Percentiles rank a stretch among this genome's conserved stretches.
These are phyloP conservation scores for Xyrichtys novacula DNA, from an alignment of 2,797 vertebrate species.

Conservation along the genomic window DNA sequence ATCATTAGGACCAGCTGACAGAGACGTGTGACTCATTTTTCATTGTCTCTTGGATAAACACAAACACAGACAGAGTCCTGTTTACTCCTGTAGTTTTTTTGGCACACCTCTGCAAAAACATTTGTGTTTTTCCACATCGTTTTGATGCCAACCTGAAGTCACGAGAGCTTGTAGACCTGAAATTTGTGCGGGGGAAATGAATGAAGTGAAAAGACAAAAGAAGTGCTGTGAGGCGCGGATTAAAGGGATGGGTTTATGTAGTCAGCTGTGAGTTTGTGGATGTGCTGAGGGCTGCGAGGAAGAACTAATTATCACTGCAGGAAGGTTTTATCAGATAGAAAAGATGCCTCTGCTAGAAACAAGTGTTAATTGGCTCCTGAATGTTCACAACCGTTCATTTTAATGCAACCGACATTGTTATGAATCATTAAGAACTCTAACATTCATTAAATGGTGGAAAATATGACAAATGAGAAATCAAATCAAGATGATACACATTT, in stretches of 20 bases:
- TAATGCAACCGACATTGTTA: neutral
- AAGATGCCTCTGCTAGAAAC: neutral
- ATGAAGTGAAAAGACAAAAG: neutral
- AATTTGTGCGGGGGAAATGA: neutral
- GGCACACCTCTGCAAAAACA: neutral
- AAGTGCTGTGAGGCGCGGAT: neutral
- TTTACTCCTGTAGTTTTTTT: neutral
- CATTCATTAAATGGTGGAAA: too few species aligned
- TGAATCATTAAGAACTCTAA: neutral
- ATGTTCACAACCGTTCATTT: neutral
- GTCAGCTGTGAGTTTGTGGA: neutral
- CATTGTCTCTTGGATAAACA: neutral
- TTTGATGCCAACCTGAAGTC: neutral
- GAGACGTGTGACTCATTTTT: neutral
- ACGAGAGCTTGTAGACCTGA: neutral
- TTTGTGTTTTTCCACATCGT: constrained; percentile 3
- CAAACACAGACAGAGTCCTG: neutral
- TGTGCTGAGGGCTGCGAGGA: constrained; percentile 3
- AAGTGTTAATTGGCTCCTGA: neutral
- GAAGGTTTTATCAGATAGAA: neutral
- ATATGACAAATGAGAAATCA: too few species aligned
- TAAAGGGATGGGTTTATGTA: neutral
- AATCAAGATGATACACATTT: too few species aligned
- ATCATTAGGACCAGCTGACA: neutral
- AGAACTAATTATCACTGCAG: neutral